Base-by-base conservation (phyloP, 2,888 invertebrate species). In the Parnassius smintheus region DNA sequence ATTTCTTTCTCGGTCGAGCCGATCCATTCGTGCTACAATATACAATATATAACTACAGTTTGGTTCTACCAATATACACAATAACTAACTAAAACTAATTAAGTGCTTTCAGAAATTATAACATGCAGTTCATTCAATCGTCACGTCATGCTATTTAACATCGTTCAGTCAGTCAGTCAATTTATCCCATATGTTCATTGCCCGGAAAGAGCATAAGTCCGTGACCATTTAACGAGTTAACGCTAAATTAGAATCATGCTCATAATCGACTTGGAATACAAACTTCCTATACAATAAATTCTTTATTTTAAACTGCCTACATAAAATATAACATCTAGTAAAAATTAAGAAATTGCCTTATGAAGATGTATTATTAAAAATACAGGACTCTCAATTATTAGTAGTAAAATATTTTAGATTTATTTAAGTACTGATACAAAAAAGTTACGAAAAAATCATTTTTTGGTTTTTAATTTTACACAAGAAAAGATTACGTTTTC, bases 161-260 rank as follows among this genome's bases (percentile, higher is more conserved):
- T 68, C 68, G 65, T 65, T 62, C 69, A 68, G 70, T 66, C 65
- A 50, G 48, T 70, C 65, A 50, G 48, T 70, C 66, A 66, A 71
- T 71, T 68, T 67, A 75, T 73, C 69, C 74, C 72, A 78, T 72
- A 74, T 80, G 74, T 70, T 78, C 74, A 77, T 71, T 72, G 75
- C 73, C 73, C 75, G 75, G 74, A 68, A 73, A 77, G 73, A 73
- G 78, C 81, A 82, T 65, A 74, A 74, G 74, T 74, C 78, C 82
- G 77, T 85, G 75, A 83, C 78, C 76, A 79, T 80, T 80, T 80
- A 81, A 85, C 75, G 75, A 82, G 78, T 76, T 73, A 74, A 63
- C 50, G 59, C 65, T 72, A 70, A 72, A 68, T 68, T 72, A 66
- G 72, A 73, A 72, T 69, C 69, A 66, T 62, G 52, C 56, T 52